Conservation (phyloP, 2,888 invertebrate genomes). For the Pterobdella sp. region DNA sequence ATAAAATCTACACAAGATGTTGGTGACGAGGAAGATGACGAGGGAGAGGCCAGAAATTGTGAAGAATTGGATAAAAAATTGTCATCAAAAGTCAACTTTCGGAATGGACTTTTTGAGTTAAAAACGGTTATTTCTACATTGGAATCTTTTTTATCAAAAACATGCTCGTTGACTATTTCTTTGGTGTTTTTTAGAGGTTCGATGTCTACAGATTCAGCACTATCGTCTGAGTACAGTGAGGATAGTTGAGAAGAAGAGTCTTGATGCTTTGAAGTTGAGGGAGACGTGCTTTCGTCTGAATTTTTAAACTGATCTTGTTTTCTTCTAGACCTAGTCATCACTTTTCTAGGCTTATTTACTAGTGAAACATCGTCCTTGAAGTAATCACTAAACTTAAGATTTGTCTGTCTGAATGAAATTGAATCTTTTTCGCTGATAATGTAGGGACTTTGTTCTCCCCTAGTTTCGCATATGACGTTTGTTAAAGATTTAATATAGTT, state of each 20-base stretch:
- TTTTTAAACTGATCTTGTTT: not conserved
- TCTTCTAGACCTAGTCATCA: not conserved
- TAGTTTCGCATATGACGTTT: conserved; percentile 73
- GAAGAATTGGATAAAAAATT: not conserved
- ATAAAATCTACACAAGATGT: not conserved
- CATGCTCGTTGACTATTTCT: not conserved
- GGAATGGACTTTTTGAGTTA: not conserved
- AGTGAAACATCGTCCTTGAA: not conserved
- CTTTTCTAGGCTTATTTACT: not conserved
- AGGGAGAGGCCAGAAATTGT: not conserved
- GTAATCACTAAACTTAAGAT: conserved; percentile 3
- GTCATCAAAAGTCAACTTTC: not conserved
- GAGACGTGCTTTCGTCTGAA: not conserved
- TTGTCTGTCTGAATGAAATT: not conserved
- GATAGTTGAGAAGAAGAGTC: not conserved
- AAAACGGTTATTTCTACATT: not conserved
- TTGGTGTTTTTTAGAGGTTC: not conserved
- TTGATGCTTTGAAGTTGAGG: not conserved
- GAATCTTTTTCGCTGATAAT: conserved; percentile 45
- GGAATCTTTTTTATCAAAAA: not conserved
- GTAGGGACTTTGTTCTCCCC: conserved; percentile 65
- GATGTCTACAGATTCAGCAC: not conserved
- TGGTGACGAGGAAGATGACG: not conserved
- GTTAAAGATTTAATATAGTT: conserved; percentile 82
- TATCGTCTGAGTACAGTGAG: not conserved